Evolutionary conservation across 2,797 vertebrate genomes (phyloP), one percentile per base, ranked within the genome.

Genomic region (Pempheris klunzingeri): DNA sequence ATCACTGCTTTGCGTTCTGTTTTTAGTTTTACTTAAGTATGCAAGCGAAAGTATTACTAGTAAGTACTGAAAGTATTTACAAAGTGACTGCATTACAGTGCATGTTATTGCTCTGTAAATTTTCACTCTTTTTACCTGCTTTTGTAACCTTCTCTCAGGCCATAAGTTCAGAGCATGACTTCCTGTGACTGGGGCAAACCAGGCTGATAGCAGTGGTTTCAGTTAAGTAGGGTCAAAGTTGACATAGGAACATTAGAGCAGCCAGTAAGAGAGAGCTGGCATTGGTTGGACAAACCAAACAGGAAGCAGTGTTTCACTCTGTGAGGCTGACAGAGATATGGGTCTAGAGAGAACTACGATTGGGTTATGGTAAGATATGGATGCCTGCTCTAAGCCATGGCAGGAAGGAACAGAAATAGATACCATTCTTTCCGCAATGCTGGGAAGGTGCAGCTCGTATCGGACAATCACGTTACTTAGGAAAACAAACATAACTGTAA

Each of bases 341-440:
- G 76, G 71, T 78, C 68, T 73, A 66, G 71, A 84, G 86, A 90
- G 85, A 83, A 72, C 81, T 77, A 74, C n/a, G 74, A 87, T 70
- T 80, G 47, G 83, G 85, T 86, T 88, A 84, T 83, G 86, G 83
- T 86, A 84, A 87, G 88, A 91, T 90, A 90, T 86, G 72, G 78
- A 89, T 86, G 89, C 80, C 70, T 81, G 80, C 80, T 81, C 61
- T 38, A 66, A 83, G 77, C 78, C 74, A 65, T 77, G 74, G 86
- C 91, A 93, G 92, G 91, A 93, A 93, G 89, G 80, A 92, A 81
- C 87, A 91, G 88, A 91, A 91, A 93, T 88, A 93, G 90, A 93
- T 90, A 92, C 75, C 63, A 77, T 86, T 88, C 80, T 82, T 81
- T 87, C 79, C 30, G 81, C 82, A 57, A 30, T 93, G 89, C 85